Evolutionary conservation across 2,888 invertebrate genomes (phyloP).

Genomic region (Didymodactylos carnosus): DNA sequence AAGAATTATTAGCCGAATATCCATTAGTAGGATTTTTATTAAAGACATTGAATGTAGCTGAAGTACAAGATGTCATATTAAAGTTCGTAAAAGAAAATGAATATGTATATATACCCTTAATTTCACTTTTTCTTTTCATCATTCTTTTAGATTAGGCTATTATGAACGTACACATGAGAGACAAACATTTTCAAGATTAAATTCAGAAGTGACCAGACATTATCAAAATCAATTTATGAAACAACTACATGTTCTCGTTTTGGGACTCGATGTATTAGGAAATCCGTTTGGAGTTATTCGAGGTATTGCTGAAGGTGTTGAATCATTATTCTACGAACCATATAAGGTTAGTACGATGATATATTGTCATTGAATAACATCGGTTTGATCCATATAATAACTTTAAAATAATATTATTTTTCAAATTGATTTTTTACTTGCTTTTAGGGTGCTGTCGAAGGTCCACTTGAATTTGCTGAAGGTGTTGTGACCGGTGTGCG

Average conservation of each 20-base stretch:
- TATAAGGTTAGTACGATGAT: slow-evolving; percentile 40
- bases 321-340: slow-evolving; percentile 95
- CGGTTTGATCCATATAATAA: not conserved
- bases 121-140: too few species aligned
- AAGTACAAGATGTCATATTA: slow-evolving; percentile 91
- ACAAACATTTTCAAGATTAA: not conserved
- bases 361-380: not conserved
- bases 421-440: too few species aligned
- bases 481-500: slow-evolving; percentile 78
- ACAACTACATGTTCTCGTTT: slow-evolving; percentile 79
- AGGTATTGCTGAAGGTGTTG: slow-evolving; percentile 82
- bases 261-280: slow-evolving; percentile 94
- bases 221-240: slow-evolving; percentile 55
- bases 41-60: slow-evolving; percentile 39
- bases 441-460: slow-evolving; percentile 57
- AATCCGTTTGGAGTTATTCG: slow-evolving; percentile 90
- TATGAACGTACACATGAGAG: not conserved
- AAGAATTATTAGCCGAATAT: not conserved
- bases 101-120: too few species aligned
- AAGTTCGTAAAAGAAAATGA: slow-evolving; percentile 43
- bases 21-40: not conserved
- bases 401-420: too few species aligned
- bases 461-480: slow-evolving; percentile 95
- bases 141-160: slow-evolving; percentile 7
- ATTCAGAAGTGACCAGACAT: slow-evolving; percentile 10